Base-by-base conservation (phyloP, 2,888 invertebrate species). In the Ypsolopha sequella region DNA sequence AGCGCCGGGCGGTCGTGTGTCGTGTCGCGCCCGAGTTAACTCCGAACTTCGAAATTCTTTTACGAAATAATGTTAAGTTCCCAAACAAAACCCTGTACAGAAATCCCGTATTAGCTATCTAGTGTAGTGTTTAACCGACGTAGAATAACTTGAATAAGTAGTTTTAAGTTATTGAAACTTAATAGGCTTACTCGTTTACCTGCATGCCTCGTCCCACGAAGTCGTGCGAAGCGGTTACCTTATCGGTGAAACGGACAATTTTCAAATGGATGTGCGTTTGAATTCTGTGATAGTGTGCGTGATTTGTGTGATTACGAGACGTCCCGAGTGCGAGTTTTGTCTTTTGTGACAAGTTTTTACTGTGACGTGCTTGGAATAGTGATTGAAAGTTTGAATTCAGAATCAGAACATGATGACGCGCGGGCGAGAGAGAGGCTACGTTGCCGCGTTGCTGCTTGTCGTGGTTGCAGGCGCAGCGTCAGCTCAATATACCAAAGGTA, bases 211-310 rank as follows among this genome's bases (percentile, higher is more conserved):
- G 77, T 75, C 81, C 78, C 80, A 78, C 81, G 80, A 75, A 11
- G 48, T 72, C 67, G 70, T 65, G 75, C 72, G 69, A 71, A 76
- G 79, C 80, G 78, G 80, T 79, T 77, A 76, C 74, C 76, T 76
- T 80, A 79, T 81, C 76, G 81, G 80, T 81, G 80, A 81, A 84
- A 84, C 81, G 84, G 76, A 85, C 77, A 80, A 79, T 81, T 84
- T 85, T 84, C 80, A 84, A 85, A 86, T 86, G 82, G 80, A 82
- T 81, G 81, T 82, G 82, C 76, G 78, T 80, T 80, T 73, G 65
- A 74, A 73, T 76, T 70, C 62, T 76, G 85, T 80, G 81, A 77
- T 78, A 77, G 81, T 82, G 85, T 80, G 76, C 75, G 80, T 82
- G 78, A 69, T 77, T 72, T 76, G 78, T 82, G 82, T 72, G 63